These are phyloP conservation scores for Artemia franciscana DNA, from an alignment of 1,140 invertebrate species.

Conservation along the genomic window DNA sequence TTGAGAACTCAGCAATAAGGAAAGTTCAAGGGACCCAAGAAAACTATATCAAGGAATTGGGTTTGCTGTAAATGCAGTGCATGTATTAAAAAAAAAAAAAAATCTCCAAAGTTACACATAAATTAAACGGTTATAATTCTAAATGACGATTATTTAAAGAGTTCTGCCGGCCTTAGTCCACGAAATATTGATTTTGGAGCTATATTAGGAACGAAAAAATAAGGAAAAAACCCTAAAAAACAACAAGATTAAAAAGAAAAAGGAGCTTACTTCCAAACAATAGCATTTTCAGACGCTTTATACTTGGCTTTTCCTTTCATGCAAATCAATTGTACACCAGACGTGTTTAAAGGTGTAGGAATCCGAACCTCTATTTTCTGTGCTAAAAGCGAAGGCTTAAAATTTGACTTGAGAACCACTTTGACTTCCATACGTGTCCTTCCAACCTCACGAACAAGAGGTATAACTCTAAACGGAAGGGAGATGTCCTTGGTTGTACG, in stretches of 20 bases:
- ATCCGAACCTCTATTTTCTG: constrained; percentile 99
- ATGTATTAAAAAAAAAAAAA: no score
- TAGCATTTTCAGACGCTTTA: constrained; percentile 98
- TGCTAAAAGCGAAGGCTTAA: constrained; percentile 88
- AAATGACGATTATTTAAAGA: no score
- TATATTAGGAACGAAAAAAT: not conserved
- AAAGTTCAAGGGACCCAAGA: no score
- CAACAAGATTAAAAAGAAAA: no score
- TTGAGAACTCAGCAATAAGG: no score
- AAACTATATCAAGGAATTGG: no score
- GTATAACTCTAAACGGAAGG: constrained; percentile 95
- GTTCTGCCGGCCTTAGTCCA: no score
- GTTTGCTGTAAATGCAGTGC: no score
- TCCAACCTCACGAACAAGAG: constrained; percentile 87
- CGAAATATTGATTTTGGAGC: not conserved
- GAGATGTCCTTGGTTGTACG: constrained; percentile 99
- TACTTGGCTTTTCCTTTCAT: constrained; percentile 99
- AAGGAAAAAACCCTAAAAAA: constrained; percentile 7
- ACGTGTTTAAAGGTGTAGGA: constrained; percentile 94
- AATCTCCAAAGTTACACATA: no score
- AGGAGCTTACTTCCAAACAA: constrained; percentile 93
- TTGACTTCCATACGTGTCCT: constrained; percentile 99
- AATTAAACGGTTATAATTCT: no score
- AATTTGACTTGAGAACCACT: constrained; percentile 97
- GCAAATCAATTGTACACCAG: constrained; percentile 93